Evolutionary conservation across 2,113 vertebrate genomes (phyloP).

Genomic region (Chionodraco myersi): DNA sequence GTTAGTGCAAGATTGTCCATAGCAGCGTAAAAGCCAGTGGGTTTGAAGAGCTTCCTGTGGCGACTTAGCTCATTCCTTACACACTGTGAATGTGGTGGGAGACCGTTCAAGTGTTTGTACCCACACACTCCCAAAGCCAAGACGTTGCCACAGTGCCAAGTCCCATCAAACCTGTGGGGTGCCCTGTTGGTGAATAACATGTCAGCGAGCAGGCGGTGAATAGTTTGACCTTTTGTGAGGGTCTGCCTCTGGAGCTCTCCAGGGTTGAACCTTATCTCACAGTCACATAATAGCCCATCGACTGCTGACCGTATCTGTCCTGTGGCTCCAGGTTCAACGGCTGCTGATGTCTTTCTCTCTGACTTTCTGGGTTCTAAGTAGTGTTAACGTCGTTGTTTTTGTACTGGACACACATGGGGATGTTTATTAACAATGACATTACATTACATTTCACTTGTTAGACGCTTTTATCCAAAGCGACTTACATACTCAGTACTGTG

Average conservation of each 20-base stretch:
- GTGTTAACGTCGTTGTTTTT: background rate
- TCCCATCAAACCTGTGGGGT: constrained; percentile 39
- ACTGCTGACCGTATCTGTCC: constrained; percentile 40
- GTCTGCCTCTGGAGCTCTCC: constrained; percentile 43
- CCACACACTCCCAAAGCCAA: constrained; percentile 38
- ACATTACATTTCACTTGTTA: too few species aligned
- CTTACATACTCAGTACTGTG: too few species aligned
- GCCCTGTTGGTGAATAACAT: constrained; percentile 44
- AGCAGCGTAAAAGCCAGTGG: background rate
- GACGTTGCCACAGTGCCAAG: constrained; percentile 37
- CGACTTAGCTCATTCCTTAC: constrained; percentile 52
- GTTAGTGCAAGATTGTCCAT: too few species aligned
- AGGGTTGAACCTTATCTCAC: constrained; percentile 70
- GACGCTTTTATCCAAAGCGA: too few species aligned
- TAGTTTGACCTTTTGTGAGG: constrained; percentile 67
- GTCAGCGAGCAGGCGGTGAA: constrained; percentile 51
- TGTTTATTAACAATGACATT: background rate
- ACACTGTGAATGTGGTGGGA: constrained; percentile 46
- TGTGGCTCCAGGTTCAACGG: constrained; percentile 28
- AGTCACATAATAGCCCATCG: constrained; percentile 65
- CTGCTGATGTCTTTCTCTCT: constrained; percentile 50
- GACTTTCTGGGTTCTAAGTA: constrained; percentile 6
- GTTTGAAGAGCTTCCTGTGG: constrained; percentile 46
- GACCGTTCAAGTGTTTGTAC: constrained; percentile 53
- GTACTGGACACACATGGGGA: background rate